Base-by-base conservation (phyloP, 2,797 vertebrate species). In the Schizopygopsis malacanthus region DNA sequence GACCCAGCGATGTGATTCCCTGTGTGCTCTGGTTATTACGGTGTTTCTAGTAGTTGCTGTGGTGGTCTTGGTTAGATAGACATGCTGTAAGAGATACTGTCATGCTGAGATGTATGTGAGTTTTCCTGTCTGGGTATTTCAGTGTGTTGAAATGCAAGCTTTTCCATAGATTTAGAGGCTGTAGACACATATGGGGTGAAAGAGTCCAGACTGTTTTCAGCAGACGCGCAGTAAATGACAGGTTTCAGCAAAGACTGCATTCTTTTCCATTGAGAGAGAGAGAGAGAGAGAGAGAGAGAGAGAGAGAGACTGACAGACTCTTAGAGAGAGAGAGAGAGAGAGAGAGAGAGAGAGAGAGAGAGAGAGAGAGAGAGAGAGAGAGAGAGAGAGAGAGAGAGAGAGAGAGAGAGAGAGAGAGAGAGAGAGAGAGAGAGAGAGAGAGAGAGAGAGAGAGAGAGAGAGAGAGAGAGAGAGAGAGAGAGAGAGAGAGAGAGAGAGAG, bases 161-260 rank as follows among this genome's bases (percentile, higher is more conserved):
- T 78, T 83, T 52, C 61, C 59, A 52, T 65, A 67, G 71, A 75
- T 76, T 79, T 69, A 50, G 59, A 80, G 59, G 9, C 59, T 10
- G n/a, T 67, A 63, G 59, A 81, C 63, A 70, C 63, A 79, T 25
- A 54, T 13, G 20, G 13, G 61, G 18, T 71, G 61, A 82, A 82
- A 39, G 54, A 78, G 73, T 83, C 67, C 65, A 61, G 41, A 67
- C 65, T 65, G 82, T 87, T 87, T 84, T 87, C 37, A 83, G 81
- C 39, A 54, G 61, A 45, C 45, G 2, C 18, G 0, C 43, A 67
- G 61, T 65, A 87, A 87, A 87, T 84, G 86, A 87, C 77, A 69
- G 86, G 82, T 87, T 85, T 85, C 83, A 85, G 83, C 76, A 79
- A 59, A 85, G 52, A 50, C 65, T 22, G 13, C 83, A 85, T 85